Conservation (phyloP, 2,888 invertebrate species). For the Desoria tigrina region DNA sequence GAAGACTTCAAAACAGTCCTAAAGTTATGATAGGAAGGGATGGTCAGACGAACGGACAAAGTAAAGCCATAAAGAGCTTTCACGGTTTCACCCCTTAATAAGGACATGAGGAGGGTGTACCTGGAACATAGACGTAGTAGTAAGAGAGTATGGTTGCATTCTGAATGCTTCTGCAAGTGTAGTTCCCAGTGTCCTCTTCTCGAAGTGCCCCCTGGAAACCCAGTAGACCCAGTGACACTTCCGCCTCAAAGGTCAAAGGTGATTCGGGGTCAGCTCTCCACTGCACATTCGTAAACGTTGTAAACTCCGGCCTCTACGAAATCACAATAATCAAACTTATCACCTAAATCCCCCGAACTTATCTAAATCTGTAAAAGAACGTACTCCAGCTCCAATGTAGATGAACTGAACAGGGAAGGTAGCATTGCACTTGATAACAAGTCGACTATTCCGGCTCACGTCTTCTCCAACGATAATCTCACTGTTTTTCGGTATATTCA, state of each 20-base stretch:
- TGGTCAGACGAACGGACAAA: too few relatives aligned
- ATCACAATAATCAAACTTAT: constrained; percentile 8
- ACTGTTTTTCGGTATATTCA: constrained; percentile 27
- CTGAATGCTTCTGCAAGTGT: constrained; percentile 36
- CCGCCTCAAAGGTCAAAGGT: constrained; percentile 41
- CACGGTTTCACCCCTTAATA: too few relatives aligned
- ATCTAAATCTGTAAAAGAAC: background rate
- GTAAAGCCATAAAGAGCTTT: too few relatives aligned
- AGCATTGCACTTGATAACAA: constrained; percentile 43
- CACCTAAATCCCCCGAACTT: background rate
- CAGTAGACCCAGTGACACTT: constrained; percentile 35
- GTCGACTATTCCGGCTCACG: constrained; percentile 28
- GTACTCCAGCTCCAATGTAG: constrained; percentile 14
- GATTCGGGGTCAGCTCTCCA: constrained; percentile 27
- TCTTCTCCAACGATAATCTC: constrained; percentile 39
- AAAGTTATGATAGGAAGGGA: too few relatives aligned
- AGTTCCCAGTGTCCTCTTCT: constrained; percentile 41
- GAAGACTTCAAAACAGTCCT: too few relatives aligned
- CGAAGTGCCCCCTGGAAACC: constrained; percentile 38
- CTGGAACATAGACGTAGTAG: constrained; percentile 39
- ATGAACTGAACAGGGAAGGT: constrained; percentile 34
- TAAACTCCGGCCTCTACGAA: constrained; percentile 37
- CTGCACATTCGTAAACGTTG: constrained; percentile 38
- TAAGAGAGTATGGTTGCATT: constrained; percentile 30
- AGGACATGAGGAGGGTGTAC: constrained; percentile 17